Conservation (phyloP, 2,113 vertebrate genomes). For the Cyprinus carpio region DNA sequence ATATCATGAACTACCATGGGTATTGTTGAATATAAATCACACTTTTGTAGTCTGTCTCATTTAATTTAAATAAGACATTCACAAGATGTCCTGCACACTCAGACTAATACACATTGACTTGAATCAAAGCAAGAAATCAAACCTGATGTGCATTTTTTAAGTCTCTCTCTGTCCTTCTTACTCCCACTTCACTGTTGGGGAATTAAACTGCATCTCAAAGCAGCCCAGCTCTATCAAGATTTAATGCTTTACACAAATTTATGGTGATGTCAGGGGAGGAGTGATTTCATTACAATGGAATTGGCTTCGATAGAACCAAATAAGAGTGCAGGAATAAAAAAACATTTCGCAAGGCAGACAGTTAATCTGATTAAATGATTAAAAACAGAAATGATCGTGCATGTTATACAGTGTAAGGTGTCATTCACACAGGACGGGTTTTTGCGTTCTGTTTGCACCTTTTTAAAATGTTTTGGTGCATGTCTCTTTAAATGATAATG, state of each 20-base stretch:
- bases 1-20: background rate
- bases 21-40: background rate
- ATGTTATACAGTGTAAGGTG: background rate
- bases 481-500: no score
- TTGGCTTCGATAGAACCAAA: background rate
- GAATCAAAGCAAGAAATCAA: slow-evolving; percentile 4
- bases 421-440: background rate
- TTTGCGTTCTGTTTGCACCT: no score
- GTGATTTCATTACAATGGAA: slow-evolving; percentile 22
- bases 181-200: background rate
- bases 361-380: background rate
- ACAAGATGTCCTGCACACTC: background rate
- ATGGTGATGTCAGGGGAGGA: slow-evolving; percentile 27
- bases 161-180: background rate
- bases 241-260: slow-evolving; percentile 22
- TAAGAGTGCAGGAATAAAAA: slow-evolving; percentile 18
- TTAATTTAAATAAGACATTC: background rate
- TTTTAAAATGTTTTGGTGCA: no score
- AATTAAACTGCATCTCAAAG: slow-evolving; percentile 35
- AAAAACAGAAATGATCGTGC: background rate
- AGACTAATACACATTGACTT: slow-evolving; percentile 10
- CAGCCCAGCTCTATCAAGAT: slow-evolving; percentile 18
- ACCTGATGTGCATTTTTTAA: background rate
- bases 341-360: background rate
- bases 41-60: background rate